Conservation (phyloP, 2,113 vertebrate genomes). For the Silurus asotus region DNA sequence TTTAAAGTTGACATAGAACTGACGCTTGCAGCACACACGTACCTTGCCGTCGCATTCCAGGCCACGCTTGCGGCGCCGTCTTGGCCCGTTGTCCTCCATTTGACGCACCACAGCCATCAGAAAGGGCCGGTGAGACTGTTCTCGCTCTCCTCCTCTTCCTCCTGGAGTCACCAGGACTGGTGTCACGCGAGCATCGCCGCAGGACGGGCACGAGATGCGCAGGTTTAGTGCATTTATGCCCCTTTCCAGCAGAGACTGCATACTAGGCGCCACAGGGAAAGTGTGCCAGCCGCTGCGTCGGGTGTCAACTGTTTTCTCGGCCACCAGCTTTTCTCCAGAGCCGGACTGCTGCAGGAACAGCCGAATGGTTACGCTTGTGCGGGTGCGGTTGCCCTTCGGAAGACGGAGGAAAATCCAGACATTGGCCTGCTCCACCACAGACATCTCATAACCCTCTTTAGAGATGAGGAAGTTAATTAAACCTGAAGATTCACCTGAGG, state of each 20-base stretch:
- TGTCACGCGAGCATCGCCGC: constrained; percentile 82
- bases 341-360: constrained; percentile 80
- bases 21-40: constrained; percentile 94
- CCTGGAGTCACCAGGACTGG: constrained; percentile 71
- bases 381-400: constrained; percentile 88
- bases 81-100: constrained; percentile 77
- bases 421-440: constrained; percentile 89
- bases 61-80: constrained; percentile 83
- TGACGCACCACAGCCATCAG: constrained; percentile 90
- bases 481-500: constrained; percentile 76
- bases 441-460: constrained; percentile 85
- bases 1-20: constrained; percentile 96
- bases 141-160: constrained; percentile 72
- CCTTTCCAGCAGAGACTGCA: constrained; percentile 81
- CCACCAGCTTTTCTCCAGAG: constrained; percentile 76
- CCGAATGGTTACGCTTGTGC: constrained; percentile 85
- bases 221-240: constrained; percentile 76
- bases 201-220: constrained; percentile 84
- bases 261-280: constrained; percentile 82
- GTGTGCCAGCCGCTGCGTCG: constrained; percentile 96
- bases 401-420: constrained; percentile 94
- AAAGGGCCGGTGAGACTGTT: constrained; percentile 93
- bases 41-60: constrained; percentile 95
- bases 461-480: constrained; percentile 89
- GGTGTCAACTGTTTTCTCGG: constrained; percentile 88